Conservation (phyloP, 2,888 invertebrate species). For the Macrosoma leucophasiata region DNA sequence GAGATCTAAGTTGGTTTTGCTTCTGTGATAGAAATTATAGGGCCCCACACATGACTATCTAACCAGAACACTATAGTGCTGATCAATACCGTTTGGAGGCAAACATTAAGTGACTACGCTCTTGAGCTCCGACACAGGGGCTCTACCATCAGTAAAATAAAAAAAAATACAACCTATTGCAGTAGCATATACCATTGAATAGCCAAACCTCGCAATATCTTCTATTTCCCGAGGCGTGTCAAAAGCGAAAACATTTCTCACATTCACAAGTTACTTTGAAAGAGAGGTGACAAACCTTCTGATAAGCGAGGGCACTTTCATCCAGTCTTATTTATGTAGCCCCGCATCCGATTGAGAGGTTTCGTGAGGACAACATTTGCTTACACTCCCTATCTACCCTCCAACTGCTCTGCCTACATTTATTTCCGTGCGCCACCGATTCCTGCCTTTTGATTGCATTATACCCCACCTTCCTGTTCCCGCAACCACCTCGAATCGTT, state of each 20-base stretch:
- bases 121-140: no score
- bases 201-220: no score
- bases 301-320: constrained; percentile 60
- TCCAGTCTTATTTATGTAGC: constrained; percentile 71
- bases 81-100: no score
- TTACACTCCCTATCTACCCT: constrained; percentile 69
- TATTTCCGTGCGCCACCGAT: constrained; percentile 64
- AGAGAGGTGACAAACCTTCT: constrained; percentile 42
- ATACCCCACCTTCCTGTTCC: constrained; percentile 23
- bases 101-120: no score
- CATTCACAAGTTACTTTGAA: constrained; percentile 21
- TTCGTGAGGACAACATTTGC: constrained; percentile 51
- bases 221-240: no score
- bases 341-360: constrained; percentile 67
- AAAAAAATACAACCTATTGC: no score
- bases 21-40: no score
- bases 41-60: no score
- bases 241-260: neutral
- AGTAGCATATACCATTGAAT: no score
- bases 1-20: no score
- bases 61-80: no score
- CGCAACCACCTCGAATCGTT: constrained; percentile 17
- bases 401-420: constrained; percentile 45
- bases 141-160: no score
- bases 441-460: constrained; percentile 49